Evolutionary conservation across 2,113 vertebrate species (phyloP).

Genomic region (Polypterus senegalus): DNA sequence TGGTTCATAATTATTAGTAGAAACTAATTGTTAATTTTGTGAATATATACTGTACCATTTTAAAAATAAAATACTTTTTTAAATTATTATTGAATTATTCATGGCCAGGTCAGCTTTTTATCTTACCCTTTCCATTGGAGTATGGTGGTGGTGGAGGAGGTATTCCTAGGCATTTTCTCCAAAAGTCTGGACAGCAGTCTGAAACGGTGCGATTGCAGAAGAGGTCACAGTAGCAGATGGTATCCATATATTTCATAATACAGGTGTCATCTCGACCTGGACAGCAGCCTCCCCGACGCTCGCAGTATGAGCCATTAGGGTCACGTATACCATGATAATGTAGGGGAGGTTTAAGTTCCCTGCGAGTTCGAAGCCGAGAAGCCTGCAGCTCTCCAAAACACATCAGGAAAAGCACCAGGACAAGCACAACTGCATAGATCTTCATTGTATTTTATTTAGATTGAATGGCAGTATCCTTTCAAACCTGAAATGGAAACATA

Average conservation of each 20-base stretch:
- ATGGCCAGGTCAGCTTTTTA: background rate
- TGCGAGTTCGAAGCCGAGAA: slow-evolving; percentile 31
- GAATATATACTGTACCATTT: no score
- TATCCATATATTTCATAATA: slow-evolving; percentile 79
- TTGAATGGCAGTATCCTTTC: background rate
- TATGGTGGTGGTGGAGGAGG: slow-evolving; percentile 42
- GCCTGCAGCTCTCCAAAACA: slow-evolving; percentile 29
- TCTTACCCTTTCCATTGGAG: slow-evolving; percentile 33
- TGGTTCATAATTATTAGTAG: no score
- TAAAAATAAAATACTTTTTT: no score
- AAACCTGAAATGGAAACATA: background rate
- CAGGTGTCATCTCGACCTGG: slow-evolving; percentile 70
- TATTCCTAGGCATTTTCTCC: slow-evolving; percentile 78
- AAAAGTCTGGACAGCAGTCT: slow-evolving; percentile 96
- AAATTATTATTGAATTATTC: no score
- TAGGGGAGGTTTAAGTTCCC: slow-evolving; percentile 61
- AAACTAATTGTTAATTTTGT: no score
- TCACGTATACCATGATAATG: slow-evolving; percentile 75
- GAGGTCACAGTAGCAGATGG: slow-evolving; percentile 91
- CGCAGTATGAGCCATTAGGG: slow-evolving; percentile 69
- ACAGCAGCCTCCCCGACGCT: slow-evolving; percentile 71
- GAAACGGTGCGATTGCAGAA: slow-evolving; percentile 94
- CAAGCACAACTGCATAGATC: slow-evolving; percentile 14
- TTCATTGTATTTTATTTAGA: background rate
- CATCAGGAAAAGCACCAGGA: slow-evolving; percentile 40